Conservation (phyloP, 2,797 vertebrate genomes). For the Eremophila alpestris region DNA sequence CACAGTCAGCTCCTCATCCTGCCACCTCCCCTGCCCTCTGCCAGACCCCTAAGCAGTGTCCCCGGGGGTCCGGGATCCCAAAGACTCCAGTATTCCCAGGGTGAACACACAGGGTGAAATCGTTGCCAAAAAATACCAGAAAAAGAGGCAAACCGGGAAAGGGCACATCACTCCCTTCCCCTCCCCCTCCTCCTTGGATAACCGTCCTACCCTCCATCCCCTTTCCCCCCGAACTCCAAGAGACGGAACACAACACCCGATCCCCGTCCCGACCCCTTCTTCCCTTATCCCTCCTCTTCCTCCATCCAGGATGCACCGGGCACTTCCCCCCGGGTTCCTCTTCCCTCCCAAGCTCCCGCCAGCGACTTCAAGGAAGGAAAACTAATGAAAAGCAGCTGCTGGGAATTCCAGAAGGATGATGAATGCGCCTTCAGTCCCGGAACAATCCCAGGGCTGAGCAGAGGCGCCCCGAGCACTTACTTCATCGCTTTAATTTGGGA, state of each 20-base stretch:
- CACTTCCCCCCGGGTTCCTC: not conserved
- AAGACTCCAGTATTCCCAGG: accelerated
- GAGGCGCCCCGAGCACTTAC: constrained; percentile 76
- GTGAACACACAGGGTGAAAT: accelerated
- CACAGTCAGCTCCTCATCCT: not conserved
- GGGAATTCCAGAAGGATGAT: constrained; percentile 25
- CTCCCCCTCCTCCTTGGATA: not conserved
- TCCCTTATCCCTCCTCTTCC: constrained; percentile 30
- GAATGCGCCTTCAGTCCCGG: constrained; percentile 42
- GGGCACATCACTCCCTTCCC: not conserved
- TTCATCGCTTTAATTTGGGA: constrained; percentile 57
- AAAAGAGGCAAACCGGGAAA: not conserved
- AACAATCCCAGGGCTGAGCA: constrained; percentile 84
- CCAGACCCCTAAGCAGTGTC: accelerated
- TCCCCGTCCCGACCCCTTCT: not conserved
- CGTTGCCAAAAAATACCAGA: not conserved
- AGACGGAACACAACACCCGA: accelerated
- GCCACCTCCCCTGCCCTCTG: not conserved
- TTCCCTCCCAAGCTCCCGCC: not conserved
- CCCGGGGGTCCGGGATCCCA: not conserved
- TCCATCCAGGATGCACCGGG: not conserved
- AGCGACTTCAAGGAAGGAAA: constrained; percentile 20
- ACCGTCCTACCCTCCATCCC: not conserved
- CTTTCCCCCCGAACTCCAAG: not conserved
- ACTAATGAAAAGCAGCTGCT: constrained; percentile 57